Percentiles rank a stretch among this genome's conserved stretches.
Evolutionary conservation across 2,888 invertebrate species (phyloP).

Genomic region (Ormyrus rosae): DNA sequence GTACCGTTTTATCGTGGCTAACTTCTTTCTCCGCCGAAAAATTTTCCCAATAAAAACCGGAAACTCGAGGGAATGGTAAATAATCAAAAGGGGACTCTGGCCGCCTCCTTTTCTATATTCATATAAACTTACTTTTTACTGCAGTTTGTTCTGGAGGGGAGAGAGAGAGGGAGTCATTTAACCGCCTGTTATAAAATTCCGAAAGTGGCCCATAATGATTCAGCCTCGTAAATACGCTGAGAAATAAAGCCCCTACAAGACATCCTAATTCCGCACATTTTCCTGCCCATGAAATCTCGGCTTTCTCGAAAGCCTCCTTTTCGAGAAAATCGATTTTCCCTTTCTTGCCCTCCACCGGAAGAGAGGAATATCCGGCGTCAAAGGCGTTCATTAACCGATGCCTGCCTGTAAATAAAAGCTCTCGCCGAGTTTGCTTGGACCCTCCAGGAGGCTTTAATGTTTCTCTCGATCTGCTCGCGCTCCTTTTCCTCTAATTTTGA

Average conservation of each 20-base stretch:
- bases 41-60: conserved; percentile 43
- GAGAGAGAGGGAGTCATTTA: too few relatives aligned
- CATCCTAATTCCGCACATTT: conserved; percentile 14
- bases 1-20: conserved; percentile 16
- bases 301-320: too few relatives aligned
- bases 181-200: conserved; percentile 31
- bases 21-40: conserved; percentile 6
- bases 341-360: neutral
- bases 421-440: too few relatives aligned
- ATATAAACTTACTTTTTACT: conserved; percentile 46
- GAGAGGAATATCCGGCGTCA: conserved; percentile 22
- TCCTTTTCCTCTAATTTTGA: conserved; percentile 48
- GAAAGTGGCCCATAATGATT: conserved; percentile 48
- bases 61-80: conserved; percentile 37
- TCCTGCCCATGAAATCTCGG: neutral
- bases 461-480: neutral
- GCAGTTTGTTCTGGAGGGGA: conserved; percentile 18
- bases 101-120: conserved; percentile 29
- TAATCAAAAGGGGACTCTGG: conserved; percentile 35
- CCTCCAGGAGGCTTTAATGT: too few relatives aligned
- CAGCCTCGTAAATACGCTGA: conserved; percentile 40
- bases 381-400: conserved; percentile 49
- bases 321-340: conserved; percentile 5
- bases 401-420: conserved; percentile 35
- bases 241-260: conserved; percentile 13